A percentile compares a stretch with the other conserved stretches of the same genome.
Conservation (phyloP, 1,140 invertebrate genomes). For the Lycorma delicatula region DNA sequence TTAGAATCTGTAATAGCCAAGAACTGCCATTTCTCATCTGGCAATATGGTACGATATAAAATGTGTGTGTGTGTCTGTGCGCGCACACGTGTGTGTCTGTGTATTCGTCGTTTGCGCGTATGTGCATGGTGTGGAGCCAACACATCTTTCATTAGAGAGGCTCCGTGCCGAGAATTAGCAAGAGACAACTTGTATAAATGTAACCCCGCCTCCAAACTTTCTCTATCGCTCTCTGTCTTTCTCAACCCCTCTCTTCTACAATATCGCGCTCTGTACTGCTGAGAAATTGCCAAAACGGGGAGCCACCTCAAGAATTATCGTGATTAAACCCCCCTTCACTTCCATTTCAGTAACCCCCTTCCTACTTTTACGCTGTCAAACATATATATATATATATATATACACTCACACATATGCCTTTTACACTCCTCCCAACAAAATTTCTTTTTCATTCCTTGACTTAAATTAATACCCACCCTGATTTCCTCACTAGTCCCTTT, state of each 20-base stretch:
- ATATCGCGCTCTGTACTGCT: neutral
- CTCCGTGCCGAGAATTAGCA: slow-evolving; percentile 1
- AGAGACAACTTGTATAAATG: slow-evolving; percentile 6
- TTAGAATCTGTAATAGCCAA: slow-evolving; percentile 1
- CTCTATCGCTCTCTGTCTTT: neutral
- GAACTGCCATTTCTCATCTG: slow-evolving; percentile 3
- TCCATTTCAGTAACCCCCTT: neutral
- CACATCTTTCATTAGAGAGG: slow-evolving; percentile 2
- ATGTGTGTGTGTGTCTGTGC: too few relatives aligned
- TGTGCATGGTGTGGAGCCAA: too few relatives aligned
- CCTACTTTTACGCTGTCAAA: neutral
- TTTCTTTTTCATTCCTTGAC: too few relatives aligned
- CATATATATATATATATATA: too few relatives aligned
- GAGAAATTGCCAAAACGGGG: slow-evolving; percentile 2
- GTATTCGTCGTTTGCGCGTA: too few relatives aligned
- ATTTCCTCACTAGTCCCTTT: too few relatives aligned
- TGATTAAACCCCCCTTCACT: neutral
- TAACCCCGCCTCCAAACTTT: too few relatives aligned
- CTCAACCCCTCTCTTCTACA: neutral
- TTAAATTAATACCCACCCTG: too few relatives aligned
- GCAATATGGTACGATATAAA: too few relatives aligned
- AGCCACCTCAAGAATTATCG: neutral
- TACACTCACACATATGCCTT: too few relatives aligned
- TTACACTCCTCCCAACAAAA: too few relatives aligned
- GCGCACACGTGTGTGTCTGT: too few relatives aligned